phyloP scores from a whole-genome alignment of 2,797 vertebrate genomes.

The Amazona ochrocephala region DNA sequence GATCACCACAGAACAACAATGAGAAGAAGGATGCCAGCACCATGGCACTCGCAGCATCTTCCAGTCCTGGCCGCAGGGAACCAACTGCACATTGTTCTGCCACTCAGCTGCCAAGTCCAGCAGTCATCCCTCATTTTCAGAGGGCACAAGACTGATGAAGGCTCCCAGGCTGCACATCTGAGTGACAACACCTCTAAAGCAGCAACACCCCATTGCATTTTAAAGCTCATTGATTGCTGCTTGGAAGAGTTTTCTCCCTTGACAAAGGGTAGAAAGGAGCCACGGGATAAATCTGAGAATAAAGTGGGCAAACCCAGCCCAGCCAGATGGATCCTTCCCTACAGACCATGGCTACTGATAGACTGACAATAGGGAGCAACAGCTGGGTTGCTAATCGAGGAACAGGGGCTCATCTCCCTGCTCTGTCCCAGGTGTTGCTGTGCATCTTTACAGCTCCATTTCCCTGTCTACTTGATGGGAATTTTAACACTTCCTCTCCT shows the following conservation, averaged over 20 bases:
- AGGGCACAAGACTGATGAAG: not conserved
- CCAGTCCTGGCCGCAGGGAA: not conserved
- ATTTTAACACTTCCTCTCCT: not conserved
- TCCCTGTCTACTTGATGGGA: not conserved
- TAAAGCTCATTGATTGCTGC: not conserved
- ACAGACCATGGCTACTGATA: not conserved
- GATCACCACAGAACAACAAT: not conserved
- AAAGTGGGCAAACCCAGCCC: not conserved
- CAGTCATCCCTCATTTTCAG: not conserved
- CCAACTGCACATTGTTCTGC: fast-evolving
- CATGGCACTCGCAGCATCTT: not conserved
- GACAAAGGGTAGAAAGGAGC: not conserved
- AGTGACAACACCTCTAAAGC: not conserved
- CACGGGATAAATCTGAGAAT: not conserved
- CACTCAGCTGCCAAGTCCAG: not conserved
- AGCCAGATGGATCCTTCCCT: not conserved
- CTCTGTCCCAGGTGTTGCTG: not conserved
- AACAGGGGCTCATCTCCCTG: not conserved
- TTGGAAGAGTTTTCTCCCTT: not conserved
- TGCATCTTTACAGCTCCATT: not conserved
- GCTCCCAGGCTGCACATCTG: not conserved
- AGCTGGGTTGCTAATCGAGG: not conserved
- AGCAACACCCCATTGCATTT: not conserved
- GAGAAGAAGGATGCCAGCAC: not conserved
- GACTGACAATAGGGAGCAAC: not conserved